Evolutionary conservation across 2,797 vertebrate genomes (phyloP).

Genomic region (Chromis chromis): DNA sequence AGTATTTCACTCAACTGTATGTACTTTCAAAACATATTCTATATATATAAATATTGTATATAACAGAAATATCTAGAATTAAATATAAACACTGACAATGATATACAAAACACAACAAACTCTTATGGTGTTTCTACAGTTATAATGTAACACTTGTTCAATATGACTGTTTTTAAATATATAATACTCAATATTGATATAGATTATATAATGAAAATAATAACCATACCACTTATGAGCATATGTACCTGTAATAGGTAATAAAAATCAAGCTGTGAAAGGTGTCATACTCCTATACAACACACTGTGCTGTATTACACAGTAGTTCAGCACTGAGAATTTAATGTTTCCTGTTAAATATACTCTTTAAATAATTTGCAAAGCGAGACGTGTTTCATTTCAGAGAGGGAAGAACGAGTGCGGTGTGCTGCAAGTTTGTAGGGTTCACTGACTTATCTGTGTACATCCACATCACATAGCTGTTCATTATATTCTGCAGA

Average conservation of each 20-base stretch:
- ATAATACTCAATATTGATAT: slow-evolving; percentile 10
- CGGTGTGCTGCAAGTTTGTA: not conserved
- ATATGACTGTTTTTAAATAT: not conserved
- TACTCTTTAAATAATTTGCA: slow-evolving; percentile 48
- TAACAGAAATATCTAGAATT: slow-evolving; percentile 3
- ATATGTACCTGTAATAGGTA: slow-evolving; percentile 4
- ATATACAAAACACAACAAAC: not conserved
- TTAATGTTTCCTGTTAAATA: slow-evolving; percentile 42
- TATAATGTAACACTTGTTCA: not conserved
- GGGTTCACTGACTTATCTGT: not conserved
- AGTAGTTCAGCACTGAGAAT: slow-evolving; percentile 34
- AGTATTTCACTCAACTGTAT: not conserved
- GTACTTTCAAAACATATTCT: too few species aligned
- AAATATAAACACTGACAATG: slow-evolving; percentile 1
- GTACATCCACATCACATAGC: slow-evolving; percentile 3
- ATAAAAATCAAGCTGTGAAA: slow-evolving; percentile 7
- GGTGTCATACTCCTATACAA: slow-evolving; percentile 17
- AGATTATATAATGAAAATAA: not conserved
- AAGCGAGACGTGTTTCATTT: slow-evolving; percentile 34
- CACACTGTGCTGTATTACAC: slow-evolving; percentile 15
- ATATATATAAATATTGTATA: not conserved
- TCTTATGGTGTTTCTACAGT: not conserved
- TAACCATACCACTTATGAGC: not conserved
- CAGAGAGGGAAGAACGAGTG: slow-evolving; percentile 6
- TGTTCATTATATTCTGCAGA: slow-evolving; percentile 11